Evolutionary conservation across 2,797 vertebrate species (phyloP), one percentile per base, ranked within the genome.

Genomic region (Oryzias dopingdopingensis): DNA sequence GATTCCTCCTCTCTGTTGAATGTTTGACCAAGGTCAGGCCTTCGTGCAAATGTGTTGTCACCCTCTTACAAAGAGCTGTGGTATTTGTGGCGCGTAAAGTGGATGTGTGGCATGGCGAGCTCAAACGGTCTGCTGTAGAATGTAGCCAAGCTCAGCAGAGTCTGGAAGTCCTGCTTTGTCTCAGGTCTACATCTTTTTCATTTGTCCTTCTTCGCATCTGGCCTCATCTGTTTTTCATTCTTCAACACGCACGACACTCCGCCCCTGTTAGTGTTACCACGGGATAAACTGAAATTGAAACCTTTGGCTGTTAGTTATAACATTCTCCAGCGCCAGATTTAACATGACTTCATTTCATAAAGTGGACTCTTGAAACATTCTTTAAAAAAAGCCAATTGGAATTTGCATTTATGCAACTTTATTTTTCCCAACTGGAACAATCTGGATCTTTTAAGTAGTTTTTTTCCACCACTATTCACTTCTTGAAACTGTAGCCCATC

Each of bases 81-180:
- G 84, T 79, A 86, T 87, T 85, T 84, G 75, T 55, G 74, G 75
- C 68, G 62, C 29, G 44, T 80, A 56, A 83, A 79, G 72, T 76
- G 68, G 59, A 77, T 76, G 63, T 86, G 81, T 79, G 81, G 68
- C 59, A 64, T 15, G 52, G 52, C 51, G 49, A 51, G 56, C 44
- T 81, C 45, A 37, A 40, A 55, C 59, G 49, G 0, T 14, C 74
- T 62, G 78, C 66, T 79, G 76, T 59, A 70, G 67, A 63, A 55
- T 64, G 37, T 32, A 52, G 57, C 56, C 59, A 53, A 61, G 77
- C 56, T 61, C 52, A 40, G 41, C 55, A 71, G 58, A 64, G 15
- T 37, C 52, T 73, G 51, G 42, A 50, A 50, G 41, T 74, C 56
- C 61, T 42, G 13, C 55, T 59, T 22, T 26, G 20, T 55, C n/a